Conservation (phyloP, 1,140 invertebrate species). For the Drosophila ercepeae region DNA sequence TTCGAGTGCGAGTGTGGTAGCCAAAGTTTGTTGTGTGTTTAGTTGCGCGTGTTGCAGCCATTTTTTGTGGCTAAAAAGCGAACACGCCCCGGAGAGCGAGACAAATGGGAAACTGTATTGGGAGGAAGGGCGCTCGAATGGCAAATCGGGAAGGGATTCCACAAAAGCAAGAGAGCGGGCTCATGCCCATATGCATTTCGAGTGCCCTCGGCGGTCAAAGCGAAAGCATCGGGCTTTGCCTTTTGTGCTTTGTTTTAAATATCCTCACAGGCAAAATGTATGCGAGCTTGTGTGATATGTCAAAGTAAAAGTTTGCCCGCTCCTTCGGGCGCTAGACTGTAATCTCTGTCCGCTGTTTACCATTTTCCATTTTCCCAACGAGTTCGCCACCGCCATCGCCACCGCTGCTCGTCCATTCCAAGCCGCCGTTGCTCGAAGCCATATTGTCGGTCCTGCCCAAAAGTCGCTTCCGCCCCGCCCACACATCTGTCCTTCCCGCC, state of each 20-base stretch:
- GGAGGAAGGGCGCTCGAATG: neutral
- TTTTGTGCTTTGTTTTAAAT: conserved; percentile 55
- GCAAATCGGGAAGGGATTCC: conserved; percentile 1
- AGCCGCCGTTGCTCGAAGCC: conserved; percentile 37
- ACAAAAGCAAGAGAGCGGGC: conserved; percentile 2
- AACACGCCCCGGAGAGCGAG: conserved; percentile 41
- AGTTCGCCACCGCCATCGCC: too few species aligned
- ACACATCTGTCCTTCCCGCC: neutral
- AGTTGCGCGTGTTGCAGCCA: conserved; percentile 71
- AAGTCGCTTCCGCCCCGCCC: conserved; percentile 11
- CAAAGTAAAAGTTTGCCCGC: conserved; percentile 75
- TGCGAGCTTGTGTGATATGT: conserved; percentile 57
- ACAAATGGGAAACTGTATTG: conserved; percentile 30
- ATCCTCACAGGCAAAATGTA: conserved; percentile 6
- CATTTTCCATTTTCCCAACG: conserved; percentile 63
- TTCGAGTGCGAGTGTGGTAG: conserved; percentile 4
- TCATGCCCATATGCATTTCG: conserved; percentile 57
- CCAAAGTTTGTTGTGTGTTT: conserved; percentile 62
- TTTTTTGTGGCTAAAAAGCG: conserved; percentile 71
- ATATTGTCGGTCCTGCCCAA: conserved; percentile 19
- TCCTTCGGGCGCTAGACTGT: conserved; percentile 69
- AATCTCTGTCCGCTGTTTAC: conserved; percentile 75
- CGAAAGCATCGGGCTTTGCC: conserved; percentile 51
- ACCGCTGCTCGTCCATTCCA: neutral
- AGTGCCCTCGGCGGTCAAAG: conserved; percentile 78